phyloP scores from a whole-genome alignment of 2,113 vertebrate species.

The Crypturellus undulatus region DNA sequence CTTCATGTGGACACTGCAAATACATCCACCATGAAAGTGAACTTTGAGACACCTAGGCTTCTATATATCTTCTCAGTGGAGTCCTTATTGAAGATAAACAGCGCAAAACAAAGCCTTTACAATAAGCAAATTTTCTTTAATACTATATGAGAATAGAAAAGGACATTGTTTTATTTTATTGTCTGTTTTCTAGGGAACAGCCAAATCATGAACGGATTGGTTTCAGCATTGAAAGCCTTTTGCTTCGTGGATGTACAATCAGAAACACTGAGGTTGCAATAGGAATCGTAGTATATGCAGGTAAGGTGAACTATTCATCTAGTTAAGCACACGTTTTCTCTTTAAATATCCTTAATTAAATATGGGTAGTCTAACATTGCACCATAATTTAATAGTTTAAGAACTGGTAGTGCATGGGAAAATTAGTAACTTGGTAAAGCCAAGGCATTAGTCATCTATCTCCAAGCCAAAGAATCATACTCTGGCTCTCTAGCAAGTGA shows the following conservation, averaged over 20 bases:
- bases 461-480: not conserved
- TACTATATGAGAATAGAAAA: not conserved
- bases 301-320: constrained; percentile 34
- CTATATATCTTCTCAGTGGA: not conserved
- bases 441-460: not conserved
- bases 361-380: not conserved
- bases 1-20: not conserved
- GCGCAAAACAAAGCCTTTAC: not conserved
- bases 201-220: constrained; percentile 81
- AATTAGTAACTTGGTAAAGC: not conserved
- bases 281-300: constrained; percentile 84
- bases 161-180: not conserved
- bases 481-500: not conserved
- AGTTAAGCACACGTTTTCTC: not conserved
- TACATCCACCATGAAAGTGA: accelerated
- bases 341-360: not conserved
- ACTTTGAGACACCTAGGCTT: not conserved
- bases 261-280: constrained; percentile 77
- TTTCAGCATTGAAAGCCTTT: constrained; percentile 81
- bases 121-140: not conserved
- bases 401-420: not conserved
- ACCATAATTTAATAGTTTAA: not conserved
- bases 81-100: not conserved
- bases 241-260: constrained; percentile 84
- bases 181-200: constrained; percentile 82